Evolutionary conservation across 1,140 invertebrate genomes (phyloP).

Genomic region (Eufriesea mexicana): DNA sequence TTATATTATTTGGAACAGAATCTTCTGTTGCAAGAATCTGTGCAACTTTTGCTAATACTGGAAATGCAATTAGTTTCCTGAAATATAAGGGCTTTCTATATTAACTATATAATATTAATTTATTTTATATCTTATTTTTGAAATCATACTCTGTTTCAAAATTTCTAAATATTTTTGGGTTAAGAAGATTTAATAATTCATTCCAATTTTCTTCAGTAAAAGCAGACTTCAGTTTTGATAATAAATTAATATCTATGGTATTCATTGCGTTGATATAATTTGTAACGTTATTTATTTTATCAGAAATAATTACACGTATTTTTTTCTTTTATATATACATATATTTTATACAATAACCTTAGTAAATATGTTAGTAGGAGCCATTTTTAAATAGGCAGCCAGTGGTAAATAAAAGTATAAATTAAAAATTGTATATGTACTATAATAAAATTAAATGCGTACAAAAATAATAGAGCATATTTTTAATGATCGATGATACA

Average conservation of each 20-base stretch:
- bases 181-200: slow-evolving; percentile 54
- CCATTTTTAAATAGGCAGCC: slow-evolving; percentile 26
- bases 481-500: not conserved
- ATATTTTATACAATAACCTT: not conserved
- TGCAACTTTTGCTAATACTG: slow-evolving; percentile 69
- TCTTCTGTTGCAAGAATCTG: slow-evolving; percentile 59
- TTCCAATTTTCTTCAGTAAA: slow-evolving; percentile 63
- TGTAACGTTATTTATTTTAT: not conserved
- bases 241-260: slow-evolving; percentile 4
- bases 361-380: not conserved
- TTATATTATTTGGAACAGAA: slow-evolving; percentile 55
- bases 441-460: not conserved
- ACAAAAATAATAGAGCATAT: not conserved
- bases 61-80: slow-evolving; percentile 60
- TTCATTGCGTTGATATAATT: not conserved
- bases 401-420: not conserved
- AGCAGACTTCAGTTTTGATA: slow-evolving; percentile 18
- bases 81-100: slow-evolving; percentile 49
- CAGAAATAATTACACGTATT: not conserved
- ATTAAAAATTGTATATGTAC: not conserved
- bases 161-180: slow-evolving; percentile 67
- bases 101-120: slow-evolving; percentile 3
- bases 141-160: slow-evolving; percentile 60
- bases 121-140: not conserved
- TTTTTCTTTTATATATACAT: not conserved